These are phyloP conservation scores for Carterocephalus palaemon DNA, from an alignment of 2,888 invertebrate species.

Conservation along the genomic window DNA sequence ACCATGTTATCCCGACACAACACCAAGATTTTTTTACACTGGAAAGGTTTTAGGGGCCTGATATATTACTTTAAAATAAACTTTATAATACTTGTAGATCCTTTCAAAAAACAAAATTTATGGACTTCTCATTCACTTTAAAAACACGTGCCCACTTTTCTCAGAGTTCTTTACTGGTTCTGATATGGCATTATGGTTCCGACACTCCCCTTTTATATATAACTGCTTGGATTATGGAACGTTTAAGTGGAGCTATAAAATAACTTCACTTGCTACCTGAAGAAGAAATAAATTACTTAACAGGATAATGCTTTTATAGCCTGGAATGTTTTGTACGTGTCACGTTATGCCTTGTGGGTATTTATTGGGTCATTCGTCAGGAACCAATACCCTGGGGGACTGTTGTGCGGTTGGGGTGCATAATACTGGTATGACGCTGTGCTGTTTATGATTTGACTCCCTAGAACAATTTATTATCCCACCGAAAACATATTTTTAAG, in stretches of 20 bases:
- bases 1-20: no score
- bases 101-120: constrained; percentile 51
- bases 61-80: constrained; percentile 21
- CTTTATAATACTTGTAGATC: constrained; percentile 14
- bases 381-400: constrained; percentile 67
- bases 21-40: no score
- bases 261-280: constrained; percentile 68
- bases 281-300: constrained; percentile 77
- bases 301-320: constrained; percentile 76
- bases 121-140: constrained; percentile 46
- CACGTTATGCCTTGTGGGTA: constrained; percentile 72
- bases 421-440: constrained; percentile 58
- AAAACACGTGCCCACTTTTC: constrained; percentile 55
- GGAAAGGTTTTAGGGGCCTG: constrained; percentile 8
- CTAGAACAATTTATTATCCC: constrained; percentile 64
- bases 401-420: constrained; percentile 74
- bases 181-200: constrained; percentile 61
- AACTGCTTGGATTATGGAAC: constrained; percentile 71
- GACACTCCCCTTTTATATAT: constrained; percentile 68
- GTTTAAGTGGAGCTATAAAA: constrained; percentile 74
- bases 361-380: constrained; percentile 77
- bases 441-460: constrained; percentile 65
- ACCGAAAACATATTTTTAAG: no score
- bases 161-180: constrained; percentile 58
- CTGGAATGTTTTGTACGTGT: constrained; percentile 74